Evolutionary conservation across 1,140 invertebrate species (phyloP).

Genomic region (Scaptomyza pallida): DNA sequence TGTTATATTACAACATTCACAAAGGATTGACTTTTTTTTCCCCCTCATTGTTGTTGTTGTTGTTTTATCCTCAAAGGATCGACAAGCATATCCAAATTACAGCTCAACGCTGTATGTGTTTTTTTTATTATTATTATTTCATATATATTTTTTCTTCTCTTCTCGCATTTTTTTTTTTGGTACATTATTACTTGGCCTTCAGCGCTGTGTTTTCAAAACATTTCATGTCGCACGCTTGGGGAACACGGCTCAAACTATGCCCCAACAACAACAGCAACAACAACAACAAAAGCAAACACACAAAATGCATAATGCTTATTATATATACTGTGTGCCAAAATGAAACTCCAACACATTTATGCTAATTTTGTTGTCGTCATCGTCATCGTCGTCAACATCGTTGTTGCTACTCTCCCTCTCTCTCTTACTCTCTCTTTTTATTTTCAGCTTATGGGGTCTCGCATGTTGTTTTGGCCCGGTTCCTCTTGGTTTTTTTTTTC

Average conservation of each 20-base stretch:
- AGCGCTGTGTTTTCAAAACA: conserved; percentile 40
- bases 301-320: conserved; percentile 55
- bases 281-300: conserved; percentile 38
- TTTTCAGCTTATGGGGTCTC: conserved; percentile 36
- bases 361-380: conserved; percentile 53
- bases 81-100: conserved; percentile 23
- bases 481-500: conserved; percentile 4
- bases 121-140: background rate
- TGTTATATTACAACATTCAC: conserved; percentile 2
- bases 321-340: conserved; percentile 55
- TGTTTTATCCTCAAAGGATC: conserved; percentile 20
- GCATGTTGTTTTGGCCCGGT: conserved; percentile 44
- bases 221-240: conserved; percentile 51
- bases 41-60: no score
- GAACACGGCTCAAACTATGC: conserved; percentile 45
- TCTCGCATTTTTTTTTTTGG: background rate
- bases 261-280: conserved; percentile 30
- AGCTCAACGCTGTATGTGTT: conserved; percentile 15
- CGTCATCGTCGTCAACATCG: conserved; percentile 44
- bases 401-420: background rate
- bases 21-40: conserved; percentile 19
- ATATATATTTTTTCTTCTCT: background rate
- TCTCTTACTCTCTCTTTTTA: conserved; percentile 16
- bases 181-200: conserved; percentile 38
- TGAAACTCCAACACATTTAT: conserved; percentile 57